A percentile compares a stretch with the other conserved stretches of the same genome.
phyloP scores from a whole-genome alignment of 2,888 invertebrate species.

The Phaedon cochleariae region DNA sequence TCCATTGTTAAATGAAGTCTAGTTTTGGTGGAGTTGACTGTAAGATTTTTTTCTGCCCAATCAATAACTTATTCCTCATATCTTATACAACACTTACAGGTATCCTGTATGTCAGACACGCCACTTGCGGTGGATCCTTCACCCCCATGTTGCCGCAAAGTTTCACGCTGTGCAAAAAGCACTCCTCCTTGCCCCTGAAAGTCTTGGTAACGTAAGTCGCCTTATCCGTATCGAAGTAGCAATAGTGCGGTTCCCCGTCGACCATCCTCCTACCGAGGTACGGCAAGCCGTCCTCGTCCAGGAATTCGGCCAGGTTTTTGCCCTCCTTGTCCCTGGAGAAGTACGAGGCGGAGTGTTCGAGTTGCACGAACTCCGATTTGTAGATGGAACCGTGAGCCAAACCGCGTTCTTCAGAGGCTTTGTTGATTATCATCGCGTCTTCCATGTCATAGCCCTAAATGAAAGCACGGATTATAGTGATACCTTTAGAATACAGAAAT shows the following conservation, averaged over 20 bases:
- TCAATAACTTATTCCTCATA: no score
- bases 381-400: conserved; percentile 93
- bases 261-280: conserved; percentile 77
- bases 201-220: conserved; percentile 68
- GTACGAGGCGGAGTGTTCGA: conserved; percentile 71
- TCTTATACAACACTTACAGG: conserved; percentile 70
- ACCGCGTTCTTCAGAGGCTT: conserved; percentile 91
- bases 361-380: conserved; percentile 86
- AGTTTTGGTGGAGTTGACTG: no score
- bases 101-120: conserved; percentile 80
- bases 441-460: conserved; percentile 98
- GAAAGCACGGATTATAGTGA: no score
- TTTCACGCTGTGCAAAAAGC: conserved; percentile 81
- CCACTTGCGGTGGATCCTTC: conserved; percentile 64
- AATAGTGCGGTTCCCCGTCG: conserved; percentile 78
- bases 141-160: conserved; percentile 74
- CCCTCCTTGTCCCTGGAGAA: conserved; percentile 76
- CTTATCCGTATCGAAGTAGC: conserved; percentile 76
- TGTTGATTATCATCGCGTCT: conserved; percentile 99
- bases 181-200: conserved; percentile 81
- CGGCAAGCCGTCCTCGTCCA: conserved; percentile 91
- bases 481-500: no score
- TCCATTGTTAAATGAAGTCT: no score
- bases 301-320: conserved; percentile 46
- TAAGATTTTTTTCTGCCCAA: no score